These are phyloP conservation scores for Rhizoglyphus robini DNA, from an alignment of 1,140 invertebrate genomes.

Conservation along the genomic window DNA sequence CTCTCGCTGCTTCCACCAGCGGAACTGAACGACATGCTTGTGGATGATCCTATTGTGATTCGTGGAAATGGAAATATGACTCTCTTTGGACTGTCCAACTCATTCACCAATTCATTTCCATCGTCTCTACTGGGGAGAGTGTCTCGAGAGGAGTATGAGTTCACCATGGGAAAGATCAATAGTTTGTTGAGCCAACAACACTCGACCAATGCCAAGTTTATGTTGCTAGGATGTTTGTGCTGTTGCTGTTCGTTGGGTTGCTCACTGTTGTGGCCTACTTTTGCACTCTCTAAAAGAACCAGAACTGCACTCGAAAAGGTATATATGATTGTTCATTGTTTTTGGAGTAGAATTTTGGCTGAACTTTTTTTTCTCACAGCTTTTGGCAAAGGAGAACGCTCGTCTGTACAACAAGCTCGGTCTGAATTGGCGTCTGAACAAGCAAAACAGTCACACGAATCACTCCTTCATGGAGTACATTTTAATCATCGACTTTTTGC, in stretches of 20 bases:
- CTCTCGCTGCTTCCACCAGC: constrained; percentile 4
- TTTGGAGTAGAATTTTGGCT: not conserved
- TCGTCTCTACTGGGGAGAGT: constrained; percentile 22
- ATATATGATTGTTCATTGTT: not conserved
- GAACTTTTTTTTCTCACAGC: constrained; percentile 2
- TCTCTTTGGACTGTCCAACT: constrained; percentile 23
- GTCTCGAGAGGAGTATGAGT: constrained; percentile 22
- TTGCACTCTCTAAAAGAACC: constrained; percentile 24
- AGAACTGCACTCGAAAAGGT: constrained; percentile 21
- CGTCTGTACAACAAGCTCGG: constrained; percentile 23
- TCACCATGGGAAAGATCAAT: constrained; percentile 20
- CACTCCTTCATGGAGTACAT: constrained; percentile 25
- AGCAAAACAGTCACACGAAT: constrained; percentile 22
- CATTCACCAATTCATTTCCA: constrained; percentile 21
- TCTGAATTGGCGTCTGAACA: constrained; percentile 22
- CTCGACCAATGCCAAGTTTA: constrained; percentile 22
- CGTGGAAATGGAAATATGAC: constrained; percentile 25
- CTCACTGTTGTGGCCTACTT: constrained; percentile 23
- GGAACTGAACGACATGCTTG: not conserved
- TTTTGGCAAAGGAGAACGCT: constrained; percentile 22
- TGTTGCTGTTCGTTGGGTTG: constrained; percentile 25
- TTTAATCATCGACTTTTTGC: constrained; percentile 23
- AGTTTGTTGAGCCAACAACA: constrained; percentile 19
- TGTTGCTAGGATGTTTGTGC: constrained; percentile 24
- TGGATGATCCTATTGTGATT: constrained; percentile 23